phyloP scores from a whole-genome alignment of 2,797 vertebrate species.

The Mus minutoides region DNA sequence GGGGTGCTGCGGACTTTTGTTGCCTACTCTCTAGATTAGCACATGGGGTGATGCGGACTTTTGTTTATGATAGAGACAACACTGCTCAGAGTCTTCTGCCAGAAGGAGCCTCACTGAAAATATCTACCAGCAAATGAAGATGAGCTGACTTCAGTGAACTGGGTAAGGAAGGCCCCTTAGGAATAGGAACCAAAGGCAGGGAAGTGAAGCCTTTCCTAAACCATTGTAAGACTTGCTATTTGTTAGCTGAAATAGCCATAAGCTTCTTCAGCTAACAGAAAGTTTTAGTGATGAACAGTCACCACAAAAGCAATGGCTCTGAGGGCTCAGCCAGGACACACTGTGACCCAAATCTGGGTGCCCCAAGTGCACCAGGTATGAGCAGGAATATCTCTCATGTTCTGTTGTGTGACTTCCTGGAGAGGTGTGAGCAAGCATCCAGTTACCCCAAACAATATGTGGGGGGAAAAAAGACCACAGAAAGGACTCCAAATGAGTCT shows the following conservation, averaged over 20 bases:
- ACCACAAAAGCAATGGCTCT: background rate
- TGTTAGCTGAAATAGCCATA: background rate
- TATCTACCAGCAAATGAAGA: background rate
- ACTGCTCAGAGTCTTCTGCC: background rate
- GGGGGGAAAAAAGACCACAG: background rate
- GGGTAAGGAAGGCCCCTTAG: background rate
- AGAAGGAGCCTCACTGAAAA: background rate
- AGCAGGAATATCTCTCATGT: background rate
- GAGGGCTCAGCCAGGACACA: background rate
- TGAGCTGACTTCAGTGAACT: background rate
- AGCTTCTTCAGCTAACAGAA: background rate
- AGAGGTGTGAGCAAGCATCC: background rate
- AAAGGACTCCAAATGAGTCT: background rate
- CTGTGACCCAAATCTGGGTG: no score
- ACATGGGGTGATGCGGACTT: background rate
- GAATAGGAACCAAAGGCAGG: background rate
- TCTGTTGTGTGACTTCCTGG: background rate
- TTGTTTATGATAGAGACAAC: no score
- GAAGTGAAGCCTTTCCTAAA: accelerated
- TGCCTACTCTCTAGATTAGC: no score
- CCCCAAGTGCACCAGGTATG: no score
- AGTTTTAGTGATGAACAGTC: background rate
- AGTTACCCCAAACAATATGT: background rate
- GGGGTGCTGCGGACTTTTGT: background rate
- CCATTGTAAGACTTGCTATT: background rate